Base-by-base conservation (phyloP, 2,888 invertebrate genomes). In the Frankliniella intonsa region DNA sequence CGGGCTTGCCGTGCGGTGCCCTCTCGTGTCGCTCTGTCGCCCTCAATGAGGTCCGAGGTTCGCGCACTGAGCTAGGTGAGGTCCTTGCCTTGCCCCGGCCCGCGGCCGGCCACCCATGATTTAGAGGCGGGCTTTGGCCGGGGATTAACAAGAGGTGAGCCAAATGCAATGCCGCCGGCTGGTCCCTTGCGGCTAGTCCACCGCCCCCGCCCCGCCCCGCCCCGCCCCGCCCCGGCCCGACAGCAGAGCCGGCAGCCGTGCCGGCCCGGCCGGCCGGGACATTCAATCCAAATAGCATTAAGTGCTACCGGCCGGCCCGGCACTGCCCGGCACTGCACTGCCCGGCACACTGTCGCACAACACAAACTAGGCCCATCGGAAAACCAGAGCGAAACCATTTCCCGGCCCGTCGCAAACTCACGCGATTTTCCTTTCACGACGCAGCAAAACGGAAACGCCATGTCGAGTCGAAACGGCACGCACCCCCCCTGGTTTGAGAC, bases 81-180 rank as follows among this genome's bases (percentile, higher is more conserved):
- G 38, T 38, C 38, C 38, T 38, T 38, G 38, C 38, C 38, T 5
- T 5, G 38, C 38, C 38, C 38, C 38, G 38, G 3, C 38, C 38
- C 38, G 38, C 38, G 55, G 55, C 55, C 69, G 69, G 69, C 69
- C 69, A 76, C 69, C 69, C 69, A 76, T 76, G 69, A 76, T 76
- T 76, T 76, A 76, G 69, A 76, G 25, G 22, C 69, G 12, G 69
- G 69, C 69, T 76, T 76, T 76, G 69, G 69, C 69, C 12, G 25
- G 69, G 25, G 69, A 76, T 76, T 76, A 76, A 76, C 69, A 76
- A 25, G 69, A 76, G 69, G 69, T 25, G 69, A 12, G 69, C 22
- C 22, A 22, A 25, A 25, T 22, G 22, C 69, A 25, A 62, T 17
- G 69, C 69, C 25, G 69, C 38, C 38, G 38, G 38, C 38, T 38